Evolutionary conservation across 1,140 invertebrate species (phyloP), one percentile per base, ranked within the genome.

Genomic region (Drosophila dunni): DNA sequence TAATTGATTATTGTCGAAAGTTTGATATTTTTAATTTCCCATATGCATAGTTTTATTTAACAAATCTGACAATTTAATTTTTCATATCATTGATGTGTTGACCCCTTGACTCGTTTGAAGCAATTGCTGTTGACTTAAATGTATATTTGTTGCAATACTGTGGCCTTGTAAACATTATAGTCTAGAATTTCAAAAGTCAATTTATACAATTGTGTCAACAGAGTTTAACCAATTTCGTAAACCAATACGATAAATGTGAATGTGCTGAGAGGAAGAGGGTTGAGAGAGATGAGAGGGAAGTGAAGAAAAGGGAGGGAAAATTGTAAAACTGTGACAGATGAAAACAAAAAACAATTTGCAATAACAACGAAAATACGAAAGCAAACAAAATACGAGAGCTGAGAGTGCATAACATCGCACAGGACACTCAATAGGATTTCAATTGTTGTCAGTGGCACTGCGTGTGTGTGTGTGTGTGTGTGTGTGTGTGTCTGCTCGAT

Each of bases 141-240:
- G 40, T n/a, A 17, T 69, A 64, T 65, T 63, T 63, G 46, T 62
- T 65, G 50, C 38, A 33, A 58, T 60, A 5, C 24, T 24, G 17
- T 50, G 34, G 2, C 10, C 34, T 34, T 4, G 45, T 38, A 63
- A 70, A 76, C 67, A 81, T 75, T 85, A 72, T 81, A 53, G 34
- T 64, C 36, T 34, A 63, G 42, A 51, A 75, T 66, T 81, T 74
- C 71, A 69, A 88, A 82, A 82, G 76, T 76, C 83, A 88, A 82
- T 86, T 85, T 81, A 75, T 63, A 54, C 82, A 85, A 85, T 85
- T 85, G 81, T 69, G 44, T 61, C 81, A 85, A 78, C 75, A 76
- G 65, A 77, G 61, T 76, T 86, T 79, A 79, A 86, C 75, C 83
- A 86, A 86, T 82, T 86, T 88, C 66, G 79, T 82, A 82, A 86